Base-by-base conservation (phyloP, 2,888 invertebrate species). In the Drosophila kuntzei region DNA sequence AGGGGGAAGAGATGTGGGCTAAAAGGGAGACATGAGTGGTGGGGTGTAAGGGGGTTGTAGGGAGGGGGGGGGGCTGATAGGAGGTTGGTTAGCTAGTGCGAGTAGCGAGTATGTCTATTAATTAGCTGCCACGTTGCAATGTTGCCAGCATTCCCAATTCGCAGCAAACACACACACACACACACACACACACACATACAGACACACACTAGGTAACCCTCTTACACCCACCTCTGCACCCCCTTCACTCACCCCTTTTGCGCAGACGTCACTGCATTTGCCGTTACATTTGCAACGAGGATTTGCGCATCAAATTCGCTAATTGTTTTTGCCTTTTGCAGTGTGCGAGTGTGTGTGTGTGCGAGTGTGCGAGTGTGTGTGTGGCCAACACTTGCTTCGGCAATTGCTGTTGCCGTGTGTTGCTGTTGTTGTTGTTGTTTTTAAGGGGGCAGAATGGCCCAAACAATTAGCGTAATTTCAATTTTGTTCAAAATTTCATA, bases 381-480 rank as follows among this genome's bases (percentile, higher is more conserved):
- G 54, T 20, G 29, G 11, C 44, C 27, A 70, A 51, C 62, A 55
- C 50, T 70, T 70, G 47, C 70, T 70, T 57, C 50, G 32, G 41
- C 37, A 50, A 41, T 20, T 41, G 41, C 20, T 41, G 41, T 7
- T 37, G 37, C 36, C 25, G 1, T 25, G 22, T 44, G 37, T 41
- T 62, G 32, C 34, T 41, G 46, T 36, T 36, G n/a, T 27, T 44
- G 37, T 41, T 62, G 32, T 37, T 41, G 46, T 36, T 36, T 16
- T 59, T 67, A 43, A 27, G 50, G 8, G 58, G 59, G 43, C 16
- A 32, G 36, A 11, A 25, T 36, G 58, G 76, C 61, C 76, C 88
- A 87, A 91, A 91, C 91, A 90, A 90, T 90, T 90, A 90, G 90
- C 89, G 89, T 90, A 91, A 90, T 90, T 90, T 91, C 87, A 91